Base-by-base conservation (phyloP, 1,140 invertebrate genomes). In the Cylas formicarius region DNA sequence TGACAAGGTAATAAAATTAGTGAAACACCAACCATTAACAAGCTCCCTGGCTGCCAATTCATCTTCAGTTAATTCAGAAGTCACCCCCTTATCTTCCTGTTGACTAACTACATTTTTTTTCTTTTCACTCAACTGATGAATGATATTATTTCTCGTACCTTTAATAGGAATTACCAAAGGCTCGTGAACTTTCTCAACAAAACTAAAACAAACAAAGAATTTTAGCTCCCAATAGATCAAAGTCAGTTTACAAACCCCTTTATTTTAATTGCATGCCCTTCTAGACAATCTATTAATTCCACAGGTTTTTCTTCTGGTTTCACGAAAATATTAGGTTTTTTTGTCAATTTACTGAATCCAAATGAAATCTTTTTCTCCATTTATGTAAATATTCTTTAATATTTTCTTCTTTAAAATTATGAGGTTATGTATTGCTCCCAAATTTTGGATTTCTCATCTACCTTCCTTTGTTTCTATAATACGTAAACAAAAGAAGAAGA, bases 331-430 rank as follows among this genome's bases (percentile, higher is more conserved):
- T 70, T 72, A 14, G 77, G 64, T 55, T 78, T 81, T 58, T 82
- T 82, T 23, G 74, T 68, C 1, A 77, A 71, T 69, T 85, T 85
- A 46, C 69, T 75, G 67, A 86, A 86, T 18, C 80, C 76, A 67
- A 87, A 87, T 0, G 82, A 85, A 63, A 86, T 79, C 60, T 86
- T 86, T 46, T 82, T 84, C 51, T 77, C 74, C 46, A 48, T 48
- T 26, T 39, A 21, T 29, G 16, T 16, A 10, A 18, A 37, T 31
- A 4, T 31, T 4, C 7, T n/a, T n/a, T n/a, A n/a, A n/a, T n/a
- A n/a, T n/a, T n/a, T n/a, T n/a, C n/a, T n/a, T n/a, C n/a, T n/a
- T n/a, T n/a, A n/a, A n/a, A n/a, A n/a, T n/a, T n/a, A n/a, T n/a
- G n/a, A n/a, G n/a, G n/a, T n/a, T n/a, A n/a, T n/a, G n/a, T n/a